Evolutionary conservation across 2,113 vertebrate species (phyloP).

Genomic region (Hippocampus mohnikei): DNA sequence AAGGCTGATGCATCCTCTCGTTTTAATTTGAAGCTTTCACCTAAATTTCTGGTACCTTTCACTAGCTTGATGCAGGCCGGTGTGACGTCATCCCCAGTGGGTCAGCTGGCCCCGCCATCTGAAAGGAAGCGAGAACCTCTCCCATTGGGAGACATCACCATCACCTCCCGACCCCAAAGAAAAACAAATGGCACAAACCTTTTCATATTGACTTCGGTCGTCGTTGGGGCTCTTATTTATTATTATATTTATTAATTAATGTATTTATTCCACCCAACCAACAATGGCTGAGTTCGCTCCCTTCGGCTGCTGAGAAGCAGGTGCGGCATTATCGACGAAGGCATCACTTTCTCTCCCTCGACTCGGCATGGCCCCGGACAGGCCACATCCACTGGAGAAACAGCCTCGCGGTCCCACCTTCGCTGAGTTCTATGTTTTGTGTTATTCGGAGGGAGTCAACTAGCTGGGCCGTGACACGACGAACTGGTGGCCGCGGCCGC

Average conservation of each 20-base stretch:
- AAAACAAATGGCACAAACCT: slow-evolving; percentile 26
- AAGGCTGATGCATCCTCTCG: too few species aligned
- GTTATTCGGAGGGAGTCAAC: slow-evolving; percentile 23
- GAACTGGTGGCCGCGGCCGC: slow-evolving; percentile 3
- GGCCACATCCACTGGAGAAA: slow-evolving; percentile 50
- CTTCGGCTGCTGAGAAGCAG: slow-evolving; percentile 70
- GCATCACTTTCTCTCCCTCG: slow-evolving; percentile 19
- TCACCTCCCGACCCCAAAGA: slow-evolving; percentile 33
- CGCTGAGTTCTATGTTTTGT: not conserved
- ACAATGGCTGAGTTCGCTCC: slow-evolving; percentile 67
- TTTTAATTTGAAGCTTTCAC: slow-evolving; percentile 31
- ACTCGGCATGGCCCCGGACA: slow-evolving; percentile 55
- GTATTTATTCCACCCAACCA: slow-evolving; percentile 43
- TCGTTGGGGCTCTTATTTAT: slow-evolving; percentile 30
- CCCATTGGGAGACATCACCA: slow-evolving; percentile 64
- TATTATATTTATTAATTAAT: slow-evolving; percentile 61
- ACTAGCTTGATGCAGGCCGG: slow-evolving; percentile 54
- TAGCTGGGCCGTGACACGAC: slow-evolving; percentile 45
- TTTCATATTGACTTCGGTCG: slow-evolving; percentile 12
- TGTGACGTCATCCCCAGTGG: slow-evolving; percentile 67
- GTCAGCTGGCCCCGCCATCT: slow-evolving; percentile 69
- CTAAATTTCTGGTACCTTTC: not conserved
- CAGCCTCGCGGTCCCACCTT: slow-evolving; percentile 14
- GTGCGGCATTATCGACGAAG: slow-evolving; percentile 64
- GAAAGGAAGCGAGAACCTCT: slow-evolving; percentile 64